These are phyloP conservation scores for Callyntrura sp. DNA, from an alignment of 2,888 invertebrate genomes.

Conservation along the genomic window DNA sequence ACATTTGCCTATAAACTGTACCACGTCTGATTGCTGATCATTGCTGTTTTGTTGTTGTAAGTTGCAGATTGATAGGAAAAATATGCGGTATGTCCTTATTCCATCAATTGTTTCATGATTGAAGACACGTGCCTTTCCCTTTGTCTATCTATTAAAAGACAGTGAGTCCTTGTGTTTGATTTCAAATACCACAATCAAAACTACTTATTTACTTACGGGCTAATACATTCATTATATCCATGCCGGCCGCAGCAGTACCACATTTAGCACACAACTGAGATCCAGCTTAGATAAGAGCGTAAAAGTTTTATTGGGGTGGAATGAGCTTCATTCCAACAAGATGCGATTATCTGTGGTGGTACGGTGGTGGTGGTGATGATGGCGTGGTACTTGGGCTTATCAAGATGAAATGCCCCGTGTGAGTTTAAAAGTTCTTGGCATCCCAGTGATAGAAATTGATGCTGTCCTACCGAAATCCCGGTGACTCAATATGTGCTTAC, in stretches of 20 bases:
- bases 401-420: conserved; percentile 23
- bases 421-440: conserved; percentile 3
- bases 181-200: conserved; percentile 43
- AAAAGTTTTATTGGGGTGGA: conserved; percentile 18
- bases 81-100: conserved; percentile 54
- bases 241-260: not conserved
- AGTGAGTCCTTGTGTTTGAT: conserved; percentile 46
- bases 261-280: not conserved
- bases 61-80: conserved; percentile 60
- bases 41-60: not conserved
- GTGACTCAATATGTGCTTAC: conserved; percentile 6
- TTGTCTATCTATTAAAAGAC: conserved; percentile 66
- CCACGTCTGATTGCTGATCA: not conserved
- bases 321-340: not conserved
- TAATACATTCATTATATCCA: not conserved
- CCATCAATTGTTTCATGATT: conserved; percentile 64
- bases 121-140: conserved; percentile 70
- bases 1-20: not conserved
- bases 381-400: not conserved
- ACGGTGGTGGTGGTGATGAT: not conserved
- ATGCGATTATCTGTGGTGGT: not conserved
- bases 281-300: conserved; percentile 24
- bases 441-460: not conserved
- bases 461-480: not conserved
- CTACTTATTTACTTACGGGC: conserved; percentile 2